phyloP scores from a whole-genome alignment of 2,113 vertebrate species.

The Rattus rattus region DNA sequence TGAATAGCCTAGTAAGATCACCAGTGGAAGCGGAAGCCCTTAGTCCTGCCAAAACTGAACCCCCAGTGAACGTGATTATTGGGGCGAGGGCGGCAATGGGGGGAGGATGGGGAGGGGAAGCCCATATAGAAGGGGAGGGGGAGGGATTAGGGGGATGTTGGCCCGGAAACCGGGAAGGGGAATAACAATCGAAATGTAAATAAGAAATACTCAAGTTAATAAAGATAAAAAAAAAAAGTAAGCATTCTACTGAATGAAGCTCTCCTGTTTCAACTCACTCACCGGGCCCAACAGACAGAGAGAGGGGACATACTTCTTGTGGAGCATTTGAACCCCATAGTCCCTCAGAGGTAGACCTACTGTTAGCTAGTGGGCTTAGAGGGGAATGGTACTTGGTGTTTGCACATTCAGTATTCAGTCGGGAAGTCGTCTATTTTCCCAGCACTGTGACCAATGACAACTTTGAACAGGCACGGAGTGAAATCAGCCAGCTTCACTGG shows the following conservation, averaged over 20 bases:
- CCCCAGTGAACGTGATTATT: no score
- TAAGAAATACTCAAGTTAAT: no score
- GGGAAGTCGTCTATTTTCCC: not conserved
- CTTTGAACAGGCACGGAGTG: not conserved
- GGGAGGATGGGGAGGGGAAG: no score
- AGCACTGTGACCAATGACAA: not conserved
- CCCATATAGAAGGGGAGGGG: no score
- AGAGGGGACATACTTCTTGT: accelerated
- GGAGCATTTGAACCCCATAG: not conserved
- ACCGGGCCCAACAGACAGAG: not conserved
- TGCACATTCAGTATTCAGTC: not conserved
- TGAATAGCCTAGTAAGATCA: no score
- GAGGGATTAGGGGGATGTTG: no score
- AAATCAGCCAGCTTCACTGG: not conserved
- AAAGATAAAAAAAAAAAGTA: no score
- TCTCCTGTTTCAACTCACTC: not conserved
- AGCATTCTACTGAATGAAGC: not conserved
- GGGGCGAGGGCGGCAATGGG: no score
- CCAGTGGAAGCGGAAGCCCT: no score
- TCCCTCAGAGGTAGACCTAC: accelerated
- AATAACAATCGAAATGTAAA: no score
- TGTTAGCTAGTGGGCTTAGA: not conserved
- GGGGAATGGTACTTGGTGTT: not conserved
- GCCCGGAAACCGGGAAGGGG: no score
- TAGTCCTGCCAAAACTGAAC: no score